Conservation (phyloP, 2,797 vertebrate genomes). For the Manis crassicaudata region DNA sequence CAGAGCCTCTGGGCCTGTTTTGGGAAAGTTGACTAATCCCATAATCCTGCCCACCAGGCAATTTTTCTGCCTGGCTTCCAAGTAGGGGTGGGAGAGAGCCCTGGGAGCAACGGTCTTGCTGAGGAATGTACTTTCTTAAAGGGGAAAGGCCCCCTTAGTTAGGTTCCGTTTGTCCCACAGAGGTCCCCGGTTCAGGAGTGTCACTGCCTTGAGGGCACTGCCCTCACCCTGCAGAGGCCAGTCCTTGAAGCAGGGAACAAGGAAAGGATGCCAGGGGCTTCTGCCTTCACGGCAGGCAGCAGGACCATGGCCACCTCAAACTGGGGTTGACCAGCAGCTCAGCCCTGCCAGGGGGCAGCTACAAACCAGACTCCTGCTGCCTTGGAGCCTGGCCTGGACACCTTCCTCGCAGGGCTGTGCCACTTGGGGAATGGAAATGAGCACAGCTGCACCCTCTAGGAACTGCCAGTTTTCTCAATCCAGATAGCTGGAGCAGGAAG, state of each 20-base stretch:
- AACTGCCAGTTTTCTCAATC: not conserved
- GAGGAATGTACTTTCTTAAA: constrained; percentile 59
- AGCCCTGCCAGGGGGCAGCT: not conserved
- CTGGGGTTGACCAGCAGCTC: not conserved
- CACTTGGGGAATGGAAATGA: not conserved
- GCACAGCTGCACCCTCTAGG: not conserved
- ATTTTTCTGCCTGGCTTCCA: constrained; percentile 68
- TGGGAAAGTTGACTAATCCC: constrained; percentile 63
- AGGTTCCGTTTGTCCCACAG: not conserved
- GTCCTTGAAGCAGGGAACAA: not conserved
- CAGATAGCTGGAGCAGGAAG: not conserved
- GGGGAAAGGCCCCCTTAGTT: constrained; percentile 8
- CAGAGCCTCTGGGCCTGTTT: constrained; percentile 51
- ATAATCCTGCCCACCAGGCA: constrained; percentile 71
- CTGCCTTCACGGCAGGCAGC: not conserved
- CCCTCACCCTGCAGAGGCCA: not conserved
- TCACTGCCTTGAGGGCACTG: too few species aligned
- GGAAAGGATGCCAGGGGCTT: not conserved
- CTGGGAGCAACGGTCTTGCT: not conserved
- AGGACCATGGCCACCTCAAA: too few species aligned
- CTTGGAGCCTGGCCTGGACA: not conserved
- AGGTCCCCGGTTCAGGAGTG: not conserved
- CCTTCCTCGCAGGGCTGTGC: not conserved
- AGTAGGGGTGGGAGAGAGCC: constrained; percentile 56
- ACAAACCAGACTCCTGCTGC: not conserved